A percentile compares a stretch with the other conserved stretches of the same genome.
Evolutionary conservation across 1,140 invertebrate species (phyloP).

Genomic region (Drosophila kanapiae): DNA sequence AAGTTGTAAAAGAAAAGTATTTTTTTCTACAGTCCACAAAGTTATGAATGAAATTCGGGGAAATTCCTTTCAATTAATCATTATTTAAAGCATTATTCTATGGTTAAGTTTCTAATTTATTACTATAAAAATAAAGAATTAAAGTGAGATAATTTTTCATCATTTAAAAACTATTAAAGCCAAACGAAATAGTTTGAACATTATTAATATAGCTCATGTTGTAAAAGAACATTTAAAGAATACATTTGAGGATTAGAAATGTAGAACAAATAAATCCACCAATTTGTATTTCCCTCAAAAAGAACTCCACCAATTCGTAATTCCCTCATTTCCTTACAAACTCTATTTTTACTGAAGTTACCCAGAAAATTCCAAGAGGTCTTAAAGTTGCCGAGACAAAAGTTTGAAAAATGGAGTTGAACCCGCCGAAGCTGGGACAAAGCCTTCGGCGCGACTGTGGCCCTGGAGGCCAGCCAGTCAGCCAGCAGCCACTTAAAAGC

Average conservation of each 20-base stretch:
- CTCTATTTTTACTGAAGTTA: background rate
- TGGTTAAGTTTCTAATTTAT: background rate
- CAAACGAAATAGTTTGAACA: background rate
- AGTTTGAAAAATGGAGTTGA: slow-evolving; percentile 53
- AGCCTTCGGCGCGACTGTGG: slow-evolving; percentile 18
- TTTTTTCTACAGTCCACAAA: too few relatives aligned
- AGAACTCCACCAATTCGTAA: background rate
- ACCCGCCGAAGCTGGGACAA: slow-evolving; percentile 43
- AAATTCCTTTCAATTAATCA: slow-evolving; percentile 2
- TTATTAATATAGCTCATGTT: background rate
- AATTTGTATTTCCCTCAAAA: background rate
- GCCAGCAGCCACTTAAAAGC: slow-evolving; percentile 45
- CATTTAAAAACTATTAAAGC: too few relatives aligned
- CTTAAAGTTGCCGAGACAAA: slow-evolving; percentile 46
- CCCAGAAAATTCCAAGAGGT: slow-evolving; percentile 23
- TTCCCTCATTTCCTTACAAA: slow-evolving; percentile 1
- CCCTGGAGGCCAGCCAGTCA: slow-evolving; percentile 34
- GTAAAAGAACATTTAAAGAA: background rate
- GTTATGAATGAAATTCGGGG: slow-evolving; percentile 15
- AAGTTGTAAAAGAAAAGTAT: too few relatives aligned
- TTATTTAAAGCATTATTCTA: background rate
- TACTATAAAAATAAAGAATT: background rate
- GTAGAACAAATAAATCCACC: background rate
- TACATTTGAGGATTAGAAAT: background rate
- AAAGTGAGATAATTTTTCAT: too few relatives aligned